Percentiles rank a stretch among this genome's conserved stretches.
These are phyloP conservation scores for Cassiopea andromeda DNA, from an alignment of 30 jellyfish, hydroid and myxozoan genomes.

Conservation along the genomic window DNA sequence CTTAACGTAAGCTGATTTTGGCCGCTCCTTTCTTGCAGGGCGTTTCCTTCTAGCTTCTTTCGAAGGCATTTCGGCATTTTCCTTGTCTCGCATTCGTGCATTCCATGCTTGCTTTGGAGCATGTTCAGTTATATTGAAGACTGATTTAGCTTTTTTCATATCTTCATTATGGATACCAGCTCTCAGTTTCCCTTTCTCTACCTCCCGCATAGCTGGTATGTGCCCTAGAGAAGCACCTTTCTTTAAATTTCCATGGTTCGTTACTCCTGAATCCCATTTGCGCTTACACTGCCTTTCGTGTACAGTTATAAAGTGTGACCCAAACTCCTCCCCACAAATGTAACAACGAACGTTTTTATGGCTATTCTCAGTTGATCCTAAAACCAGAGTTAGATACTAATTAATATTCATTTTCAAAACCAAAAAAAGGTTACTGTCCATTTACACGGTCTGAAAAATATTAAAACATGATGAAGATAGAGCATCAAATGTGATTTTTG, in stretches of 20 bases:
- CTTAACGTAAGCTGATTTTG: slow-evolving; percentile 51
- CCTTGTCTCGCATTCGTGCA: slow-evolving; percentile 61
- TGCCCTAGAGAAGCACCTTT: slow-evolving; percentile 57
- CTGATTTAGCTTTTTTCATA: slow-evolving; percentile 72
- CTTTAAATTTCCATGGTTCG: slow-evolving; percentile 9
- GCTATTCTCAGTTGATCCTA: slow-evolving; percentile 57
- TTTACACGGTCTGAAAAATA: too few species aligned
- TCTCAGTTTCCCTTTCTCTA: slow-evolving; percentile 11
- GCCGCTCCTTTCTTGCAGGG: slow-evolving; percentile 53
- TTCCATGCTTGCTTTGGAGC: slow-evolving; percentile 64
- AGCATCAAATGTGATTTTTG: too few species aligned
- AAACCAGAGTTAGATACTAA: not conserved
- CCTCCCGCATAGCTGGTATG: slow-evolving; percentile 42
- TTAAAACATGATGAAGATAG: too few species aligned
- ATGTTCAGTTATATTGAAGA: slow-evolving; percentile 29
- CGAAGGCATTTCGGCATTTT: slow-evolving; percentile 22
- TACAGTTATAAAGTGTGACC: slow-evolving; percentile 45
- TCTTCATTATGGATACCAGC: not conserved
- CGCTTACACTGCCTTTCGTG: slow-evolving; percentile 82
- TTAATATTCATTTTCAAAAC: not conserved
- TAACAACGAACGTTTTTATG: slow-evolving; percentile 69
- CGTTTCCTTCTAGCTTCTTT: slow-evolving; percentile 21
- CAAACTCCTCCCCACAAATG: slow-evolving; percentile 74
- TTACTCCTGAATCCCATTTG: slow-evolving; percentile 71
- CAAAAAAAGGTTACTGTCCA: too few species aligned